These are phyloP conservation scores for Gobionotothen gibberifrons DNA, from an alignment of 2,797 vertebrate species.

Conservation along the genomic window DNA sequence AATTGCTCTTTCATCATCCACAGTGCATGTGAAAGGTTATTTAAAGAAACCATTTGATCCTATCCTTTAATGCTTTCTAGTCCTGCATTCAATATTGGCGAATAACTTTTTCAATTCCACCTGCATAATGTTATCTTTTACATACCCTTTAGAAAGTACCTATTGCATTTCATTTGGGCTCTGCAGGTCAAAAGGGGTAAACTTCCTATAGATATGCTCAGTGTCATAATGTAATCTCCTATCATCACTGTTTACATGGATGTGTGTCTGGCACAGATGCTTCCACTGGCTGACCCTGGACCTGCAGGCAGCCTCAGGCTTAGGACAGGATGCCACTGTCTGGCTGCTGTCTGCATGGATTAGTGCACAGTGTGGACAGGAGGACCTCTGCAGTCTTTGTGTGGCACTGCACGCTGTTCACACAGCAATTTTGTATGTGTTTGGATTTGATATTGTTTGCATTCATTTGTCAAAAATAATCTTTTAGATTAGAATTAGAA, in stretches of 20 bases:
- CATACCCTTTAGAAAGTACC: background rate
- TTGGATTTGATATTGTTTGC: background rate
- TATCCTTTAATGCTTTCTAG: background rate
- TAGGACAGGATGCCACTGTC: constrained; percentile 11
- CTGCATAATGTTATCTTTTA: background rate
- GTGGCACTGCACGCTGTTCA: constrained; percentile 8
- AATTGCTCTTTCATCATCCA: background rate
- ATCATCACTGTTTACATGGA: constrained; percentile 27
- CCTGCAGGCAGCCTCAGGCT: constrained; percentile 6
- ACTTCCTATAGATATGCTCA: background rate
- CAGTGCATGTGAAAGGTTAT: background rate
- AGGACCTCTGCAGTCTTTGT: constrained; percentile 52
- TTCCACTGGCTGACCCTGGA: constrained; percentile 27
- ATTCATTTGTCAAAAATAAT: constrained; percentile 1
- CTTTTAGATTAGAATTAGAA: no score
- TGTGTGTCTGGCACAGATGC: constrained; percentile 20
- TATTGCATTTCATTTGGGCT: background rate
- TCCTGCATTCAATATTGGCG: background rate
- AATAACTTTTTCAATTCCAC: background rate
- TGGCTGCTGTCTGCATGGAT: constrained; percentile 1
- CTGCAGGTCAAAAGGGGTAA: constrained; percentile 6
- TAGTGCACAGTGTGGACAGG: constrained; percentile 2
- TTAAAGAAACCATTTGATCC: background rate
- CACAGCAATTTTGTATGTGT: background rate
- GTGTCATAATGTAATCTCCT: constrained; percentile 7